These are phyloP conservation scores for Ferdinandea cuprea DNA, from an alignment of 2,888 invertebrate genomes.

Conservation along the genomic window DNA sequence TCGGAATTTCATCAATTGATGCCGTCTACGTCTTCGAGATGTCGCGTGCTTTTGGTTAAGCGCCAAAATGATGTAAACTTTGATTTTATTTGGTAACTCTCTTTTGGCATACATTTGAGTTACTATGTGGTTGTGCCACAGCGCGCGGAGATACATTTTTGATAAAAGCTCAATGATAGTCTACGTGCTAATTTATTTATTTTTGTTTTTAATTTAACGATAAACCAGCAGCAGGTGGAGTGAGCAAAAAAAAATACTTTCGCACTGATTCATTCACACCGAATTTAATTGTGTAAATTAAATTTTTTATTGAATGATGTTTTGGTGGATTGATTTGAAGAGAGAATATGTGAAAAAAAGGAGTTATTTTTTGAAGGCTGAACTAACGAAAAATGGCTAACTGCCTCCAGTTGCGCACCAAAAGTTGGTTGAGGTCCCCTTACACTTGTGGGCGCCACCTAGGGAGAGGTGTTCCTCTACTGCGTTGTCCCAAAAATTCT, in stretches of 20 bases:
- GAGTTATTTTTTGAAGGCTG: no score
- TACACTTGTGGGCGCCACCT: no score
- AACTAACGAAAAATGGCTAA: no score
- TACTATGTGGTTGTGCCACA: not conserved
- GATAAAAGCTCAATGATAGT: slow-evolving; percentile 29
- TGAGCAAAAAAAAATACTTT: not conserved
- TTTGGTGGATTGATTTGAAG: no score
- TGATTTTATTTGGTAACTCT: slow-evolving; percentile 33
- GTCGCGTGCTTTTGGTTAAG: slow-evolving; percentile 45
- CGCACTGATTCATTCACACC: slow-evolving; percentile 18
- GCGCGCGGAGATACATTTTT: not conserved
- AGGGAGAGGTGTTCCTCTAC: no score
- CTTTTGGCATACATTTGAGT: not conserved
- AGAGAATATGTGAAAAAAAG: no score
- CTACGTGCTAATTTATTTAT: slow-evolving; percentile 20
- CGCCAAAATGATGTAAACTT: slow-evolving; percentile 28
- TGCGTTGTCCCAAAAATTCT: no score
- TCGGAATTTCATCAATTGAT: slow-evolving; percentile 31
- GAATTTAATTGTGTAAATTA: not conserved
- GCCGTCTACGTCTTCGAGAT: not conserved
- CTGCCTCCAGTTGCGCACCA: no score
- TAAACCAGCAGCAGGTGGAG: not conserved
- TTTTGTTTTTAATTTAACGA: not conserved
- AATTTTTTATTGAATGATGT: not conserved
- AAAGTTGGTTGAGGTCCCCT: no score